A percentile compares a stretch with the other conserved stretches of the same genome.
Conservation (phyloP, 2,888 invertebrate genomes). For the Diadegma fenestrale region DNA sequence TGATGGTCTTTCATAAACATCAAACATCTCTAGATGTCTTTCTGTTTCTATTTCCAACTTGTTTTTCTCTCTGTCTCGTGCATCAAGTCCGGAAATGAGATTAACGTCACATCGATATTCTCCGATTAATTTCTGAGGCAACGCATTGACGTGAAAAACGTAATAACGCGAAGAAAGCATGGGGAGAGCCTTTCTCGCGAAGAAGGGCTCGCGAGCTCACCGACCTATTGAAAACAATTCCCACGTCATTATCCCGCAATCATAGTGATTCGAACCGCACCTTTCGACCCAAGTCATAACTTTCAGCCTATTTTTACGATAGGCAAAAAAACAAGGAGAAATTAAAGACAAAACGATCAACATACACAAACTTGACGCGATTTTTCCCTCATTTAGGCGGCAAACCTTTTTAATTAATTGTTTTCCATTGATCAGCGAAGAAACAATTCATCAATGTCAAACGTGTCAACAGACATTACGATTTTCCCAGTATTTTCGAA, state of each 20-base stretch:
- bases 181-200: background rate
- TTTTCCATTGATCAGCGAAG: no score
- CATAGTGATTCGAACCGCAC: background rate
- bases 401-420: background rate
- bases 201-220: background rate
- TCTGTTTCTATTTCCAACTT: background rate
- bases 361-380: no score
- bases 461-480: no score
- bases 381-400: background rate
- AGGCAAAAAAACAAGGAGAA: no score
- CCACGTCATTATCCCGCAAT: background rate
- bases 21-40: background rate
- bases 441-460: no score
- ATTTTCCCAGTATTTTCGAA: no score
- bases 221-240: background rate
- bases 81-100: conserved; percentile 71
- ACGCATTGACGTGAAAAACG: background rate
- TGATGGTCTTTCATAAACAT: background rate
- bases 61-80: conserved; percentile 9
- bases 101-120: conserved; percentile 78
- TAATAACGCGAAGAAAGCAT: background rate
- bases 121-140: conserved; percentile 48
- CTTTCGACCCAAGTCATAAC: background rate
- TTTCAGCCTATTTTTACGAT: background rate
- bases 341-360: no score